Percentiles rank a stretch among this genome's conserved stretches.
Evolutionary conservation across 2,113 vertebrate species (phyloP).

Genomic region (Pterophyllum scalare): DNA sequence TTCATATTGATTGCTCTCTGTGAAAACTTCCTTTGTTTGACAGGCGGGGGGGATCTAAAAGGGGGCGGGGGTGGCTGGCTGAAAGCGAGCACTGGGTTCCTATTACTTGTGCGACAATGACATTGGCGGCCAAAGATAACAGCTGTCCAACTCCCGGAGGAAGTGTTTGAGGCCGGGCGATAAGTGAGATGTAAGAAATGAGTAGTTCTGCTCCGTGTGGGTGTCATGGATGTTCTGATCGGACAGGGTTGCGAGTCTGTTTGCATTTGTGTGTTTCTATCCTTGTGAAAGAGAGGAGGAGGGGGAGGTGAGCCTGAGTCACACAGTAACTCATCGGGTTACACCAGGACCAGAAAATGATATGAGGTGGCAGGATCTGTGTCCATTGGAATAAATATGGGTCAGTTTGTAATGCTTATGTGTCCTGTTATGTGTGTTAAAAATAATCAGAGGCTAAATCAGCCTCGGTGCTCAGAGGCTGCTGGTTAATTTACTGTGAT

Average conservation of each 20-base stretch:
- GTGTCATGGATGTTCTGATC: conserved; percentile 36
- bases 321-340: conserved; percentile 25
- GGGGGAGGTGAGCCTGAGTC: conserved; percentile 35
- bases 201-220: conserved; percentile 16
- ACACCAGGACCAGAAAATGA: conserved; percentile 11
- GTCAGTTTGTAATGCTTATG: neutral
- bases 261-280: neutral
- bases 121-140: conserved; percentile 73
- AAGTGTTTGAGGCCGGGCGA: conserved; percentile 68
- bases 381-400: neutral
- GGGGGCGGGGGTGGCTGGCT: neutral
- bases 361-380: conserved; percentile 15
- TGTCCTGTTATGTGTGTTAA: neutral
- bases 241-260: neutral
- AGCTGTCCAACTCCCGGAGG: conserved; percentile 69
- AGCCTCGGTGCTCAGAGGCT: neutral
- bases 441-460: neutral
- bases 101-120: conserved; percentile 72
- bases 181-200: conserved; percentile 64
- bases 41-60: neutral
- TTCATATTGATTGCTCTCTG: conserved; percentile 64
- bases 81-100: conserved; percentile 60
- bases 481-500: neutral
- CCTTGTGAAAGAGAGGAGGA: neutral
- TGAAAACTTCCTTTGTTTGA: conserved; percentile 74